Evolutionary conservation across 2,888 invertebrate genomes (phyloP).

Genomic region (Perithous albicinctus): DNA sequence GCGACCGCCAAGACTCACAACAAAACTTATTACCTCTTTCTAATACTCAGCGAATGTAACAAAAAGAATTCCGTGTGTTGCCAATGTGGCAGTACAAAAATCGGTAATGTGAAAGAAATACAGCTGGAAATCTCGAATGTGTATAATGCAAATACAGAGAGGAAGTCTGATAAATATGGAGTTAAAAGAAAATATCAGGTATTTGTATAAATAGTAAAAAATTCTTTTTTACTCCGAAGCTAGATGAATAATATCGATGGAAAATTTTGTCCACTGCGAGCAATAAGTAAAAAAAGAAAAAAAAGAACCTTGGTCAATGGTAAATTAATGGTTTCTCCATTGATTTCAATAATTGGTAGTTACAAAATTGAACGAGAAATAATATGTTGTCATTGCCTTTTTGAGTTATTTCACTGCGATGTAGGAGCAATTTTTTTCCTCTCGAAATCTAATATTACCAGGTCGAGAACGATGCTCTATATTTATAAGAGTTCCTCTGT

Average conservation of each 20-base stretch:
- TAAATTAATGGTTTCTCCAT: not conserved
- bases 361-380: not conserved
- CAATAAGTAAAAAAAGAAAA: not conserved
- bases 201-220: not conserved
- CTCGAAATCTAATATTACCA: not conserved
- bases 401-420: not conserved
- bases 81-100: too few relatives aligned
- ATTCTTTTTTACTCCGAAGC: not conserved
- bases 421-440: constrained; percentile 4
- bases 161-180: constrained; percentile 7
- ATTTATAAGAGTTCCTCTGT: constrained; percentile 15
- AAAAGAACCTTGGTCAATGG: not conserved
- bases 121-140: not conserved
- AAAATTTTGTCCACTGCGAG: not conserved
- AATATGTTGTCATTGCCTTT: not conserved
- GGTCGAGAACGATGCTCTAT: not conserved
- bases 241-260: not conserved
- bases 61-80: constrained; percentile 1
- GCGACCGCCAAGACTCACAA: constrained; percentile 19
- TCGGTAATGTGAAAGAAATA: not conserved
- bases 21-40: constrained; percentile 26
- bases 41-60: constrained; percentile 10
- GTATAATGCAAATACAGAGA: not conserved
- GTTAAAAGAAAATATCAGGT: not conserved
- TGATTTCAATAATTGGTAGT: not conserved